phyloP scores from a whole-genome alignment of 2,888 invertebrate species.

The Apotomis turbidana region DNA sequence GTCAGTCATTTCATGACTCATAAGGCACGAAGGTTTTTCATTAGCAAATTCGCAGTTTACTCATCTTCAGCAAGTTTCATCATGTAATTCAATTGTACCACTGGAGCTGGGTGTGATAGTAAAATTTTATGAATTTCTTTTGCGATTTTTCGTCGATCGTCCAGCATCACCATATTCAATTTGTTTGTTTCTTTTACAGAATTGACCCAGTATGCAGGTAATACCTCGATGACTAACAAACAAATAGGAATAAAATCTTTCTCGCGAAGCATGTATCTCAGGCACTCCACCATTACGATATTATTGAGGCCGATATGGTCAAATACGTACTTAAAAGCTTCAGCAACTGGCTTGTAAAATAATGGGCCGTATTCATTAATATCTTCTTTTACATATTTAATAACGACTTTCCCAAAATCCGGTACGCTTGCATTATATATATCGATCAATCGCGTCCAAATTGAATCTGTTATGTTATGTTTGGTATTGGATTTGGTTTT shows the following conservation, averaged over 20 bases:
- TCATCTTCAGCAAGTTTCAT: slow-evolving; percentile 4
- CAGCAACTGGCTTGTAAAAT: slow-evolving; percentile 15
- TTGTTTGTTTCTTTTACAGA: not conserved
- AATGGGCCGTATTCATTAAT: slow-evolving; percentile 5
- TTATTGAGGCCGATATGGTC: not conserved
- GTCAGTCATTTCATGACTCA: too few species aligned
- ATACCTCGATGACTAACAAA: slow-evolving; percentile 20
- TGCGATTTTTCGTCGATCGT: slow-evolving; percentile 4
- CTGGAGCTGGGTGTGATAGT: slow-evolving; percentile 11
- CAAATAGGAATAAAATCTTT: slow-evolving; percentile 24
- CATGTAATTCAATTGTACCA: slow-evolving; percentile 27
- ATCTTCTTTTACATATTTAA: slow-evolving; percentile 28
- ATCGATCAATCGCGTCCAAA: not conserved
- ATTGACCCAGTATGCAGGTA: not conserved
- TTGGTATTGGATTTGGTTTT: slow-evolving; percentile 2
- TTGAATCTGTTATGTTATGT: not conserved
- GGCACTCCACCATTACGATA: not conserved
- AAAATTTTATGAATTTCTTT: slow-evolving; percentile 13
- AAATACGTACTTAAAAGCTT: slow-evolving; percentile 1
- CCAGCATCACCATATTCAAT: not conserved
- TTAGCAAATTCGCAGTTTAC: not conserved
- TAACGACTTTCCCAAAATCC: slow-evolving; percentile 16
- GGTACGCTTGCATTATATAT: slow-evolving; percentile 9
- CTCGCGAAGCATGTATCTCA: slow-evolving; percentile 12
- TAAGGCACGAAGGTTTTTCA: not conserved